phyloP scores from a whole-genome alignment of 2,797 vertebrate species.

The Arctocebus calabarensis region DNA sequence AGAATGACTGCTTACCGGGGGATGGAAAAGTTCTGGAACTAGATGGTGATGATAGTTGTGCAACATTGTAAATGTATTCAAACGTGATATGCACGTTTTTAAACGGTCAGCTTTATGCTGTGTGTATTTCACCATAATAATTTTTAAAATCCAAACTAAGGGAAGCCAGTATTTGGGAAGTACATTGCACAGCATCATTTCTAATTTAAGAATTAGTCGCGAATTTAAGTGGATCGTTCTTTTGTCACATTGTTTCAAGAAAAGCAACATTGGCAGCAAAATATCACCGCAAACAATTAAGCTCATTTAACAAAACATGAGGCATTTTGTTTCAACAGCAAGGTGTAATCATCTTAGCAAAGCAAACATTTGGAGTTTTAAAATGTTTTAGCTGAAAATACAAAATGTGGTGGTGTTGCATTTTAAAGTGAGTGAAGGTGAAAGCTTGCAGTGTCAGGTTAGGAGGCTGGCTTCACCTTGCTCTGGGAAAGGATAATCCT shows the following conservation, averaged over 20 bases:
- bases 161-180: not conserved
- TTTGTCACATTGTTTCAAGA: constrained; percentile 3
- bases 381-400: not conserved
- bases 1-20: not conserved
- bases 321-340: constrained; percentile 44
- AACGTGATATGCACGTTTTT: not conserved
- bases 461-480: not conserved
- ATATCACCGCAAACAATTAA: not conserved
- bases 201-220: constrained; percentile 26
- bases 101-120: not conserved
- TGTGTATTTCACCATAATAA: not conserved
- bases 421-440: not conserved
- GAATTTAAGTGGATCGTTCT: not conserved
- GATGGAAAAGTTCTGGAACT: not conserved
- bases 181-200: not conserved
- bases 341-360: constrained; percentile 34
- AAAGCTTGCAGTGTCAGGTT: not conserved
- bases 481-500: not conserved
- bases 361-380: constrained; percentile 17
- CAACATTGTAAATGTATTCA: not conserved
- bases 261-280: constrained; percentile 2
- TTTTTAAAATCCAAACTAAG: not conserved
- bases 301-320: constrained; percentile 30
- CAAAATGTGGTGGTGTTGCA: not conserved
- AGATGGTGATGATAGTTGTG: not conserved